Evolutionary conservation across 2,888 invertebrate genomes (phyloP).

Genomic region (Erebia palarica): DNA sequence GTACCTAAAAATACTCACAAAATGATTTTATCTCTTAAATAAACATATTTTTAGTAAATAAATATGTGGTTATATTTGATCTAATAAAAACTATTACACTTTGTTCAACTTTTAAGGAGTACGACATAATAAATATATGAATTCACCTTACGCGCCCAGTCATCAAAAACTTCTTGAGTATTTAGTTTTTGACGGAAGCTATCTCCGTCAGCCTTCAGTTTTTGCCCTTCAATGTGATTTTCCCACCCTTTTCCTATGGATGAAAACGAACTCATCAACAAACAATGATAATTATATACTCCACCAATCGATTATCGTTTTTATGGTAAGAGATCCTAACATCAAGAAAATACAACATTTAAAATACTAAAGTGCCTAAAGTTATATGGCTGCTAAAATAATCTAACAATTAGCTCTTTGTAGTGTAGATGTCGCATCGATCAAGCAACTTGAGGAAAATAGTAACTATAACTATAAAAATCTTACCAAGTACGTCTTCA

Average conservation of each 20-base stretch:
- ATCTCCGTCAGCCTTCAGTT: constrained; percentile 98
- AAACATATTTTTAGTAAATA: constrained; percentile 15
- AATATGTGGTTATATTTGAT: not conserved
- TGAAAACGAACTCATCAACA: not conserved
- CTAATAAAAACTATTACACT: not conserved
- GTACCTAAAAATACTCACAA: constrained; percentile 78
- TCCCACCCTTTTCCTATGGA: constrained; percentile 97
- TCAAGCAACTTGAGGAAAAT: no score
- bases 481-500: constrained; percentile 96
- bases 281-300: no score
- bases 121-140: not conserved
- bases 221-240: constrained; percentile 99
- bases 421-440: no score
- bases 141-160: constrained; percentile 94
- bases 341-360: no score
- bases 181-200: constrained; percentile 98
- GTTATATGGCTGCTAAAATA: no score
- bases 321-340: no score
- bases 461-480: not conserved
- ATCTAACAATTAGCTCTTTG: no score
- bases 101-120: not conserved
- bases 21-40: not conserved
- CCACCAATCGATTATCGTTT: no score
- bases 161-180: constrained; percentile 98
- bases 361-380: no score